Base-by-base conservation (phyloP, 2,888 invertebrate genomes). In the Cheilosia impressa region DNA sequence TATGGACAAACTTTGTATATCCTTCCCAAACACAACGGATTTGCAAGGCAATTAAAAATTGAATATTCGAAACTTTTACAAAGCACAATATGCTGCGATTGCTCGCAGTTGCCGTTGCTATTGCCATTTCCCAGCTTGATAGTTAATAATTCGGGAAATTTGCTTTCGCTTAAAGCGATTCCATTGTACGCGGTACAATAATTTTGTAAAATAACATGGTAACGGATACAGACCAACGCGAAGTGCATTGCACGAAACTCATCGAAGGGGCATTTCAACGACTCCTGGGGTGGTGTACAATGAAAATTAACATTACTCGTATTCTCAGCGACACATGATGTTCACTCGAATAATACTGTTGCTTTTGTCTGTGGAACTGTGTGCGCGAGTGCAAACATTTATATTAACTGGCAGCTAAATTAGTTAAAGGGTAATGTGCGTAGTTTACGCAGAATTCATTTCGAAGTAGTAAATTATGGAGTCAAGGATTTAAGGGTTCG, bases 271-370 rank as follows among this genome's bases (percentile, higher is more conserved):
- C 43, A 73, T 73, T 73, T 73, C 73, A 53, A 55, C 63, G 63
- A 73, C 45, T 63, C 73, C 73, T 55, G 55, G 53, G 73, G 73
- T 38, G 34, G 6, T 63, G 63, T 63, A 45, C 62, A 55, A 53
- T 73, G 73, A 63, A 73, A 63, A 73, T 73, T 63, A 63, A 73
- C 63, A 63, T 63, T 34, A n/a, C n/a, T n/a, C n/a, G n/a, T n/a
- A 55, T 72, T 52, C 52, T 53, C 27, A 1, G 7, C 62, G 52
- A 72, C 22, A 15, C 15, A n/a, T 53, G 22, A 41, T 71, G 15
- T 19, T 60, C 10, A 27, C 43, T 50, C 52, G 17, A 7, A 17
- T 10, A 38, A 10, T 10, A 38, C 24, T 52, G 7, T 22, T 60
- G 15, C 41, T 52, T 38, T 24, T 62, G 52, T n/a, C 52, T 60